Conservation (phyloP, 1,140 invertebrate species). For the Ceratina japonica region DNA sequence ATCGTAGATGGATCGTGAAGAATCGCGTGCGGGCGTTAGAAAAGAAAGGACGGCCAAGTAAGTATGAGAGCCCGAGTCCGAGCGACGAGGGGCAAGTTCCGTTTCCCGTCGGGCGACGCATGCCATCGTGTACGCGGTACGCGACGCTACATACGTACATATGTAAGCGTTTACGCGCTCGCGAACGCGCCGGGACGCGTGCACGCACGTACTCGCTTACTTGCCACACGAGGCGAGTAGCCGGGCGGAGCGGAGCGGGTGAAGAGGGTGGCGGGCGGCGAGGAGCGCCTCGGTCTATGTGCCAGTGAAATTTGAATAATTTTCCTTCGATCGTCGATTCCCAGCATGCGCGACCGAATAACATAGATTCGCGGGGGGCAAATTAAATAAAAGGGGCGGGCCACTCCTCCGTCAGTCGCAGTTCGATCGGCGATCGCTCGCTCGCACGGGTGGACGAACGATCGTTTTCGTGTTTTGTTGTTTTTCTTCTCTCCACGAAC, state of each 20-base stretch:
- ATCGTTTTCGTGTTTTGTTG: constrained; percentile 30
- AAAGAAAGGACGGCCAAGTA: constrained; percentile 77
- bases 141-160: constrained; percentile 43
- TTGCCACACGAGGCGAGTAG: neutral
- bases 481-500: too few species aligned
- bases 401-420: constrained; percentile 79
- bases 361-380: constrained; percentile 77
- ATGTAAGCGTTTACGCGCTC: neutral
- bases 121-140: constrained; percentile 61
- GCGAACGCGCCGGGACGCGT: constrained; percentile 10
- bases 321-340: constrained; percentile 77
- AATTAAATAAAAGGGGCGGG: constrained; percentile 80
- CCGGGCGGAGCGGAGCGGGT: neutral
- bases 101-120: constrained; percentile 58
- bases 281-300: constrained; percentile 56
- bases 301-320: constrained; percentile 79
- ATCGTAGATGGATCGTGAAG: constrained; percentile 29
- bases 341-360: constrained; percentile 79
- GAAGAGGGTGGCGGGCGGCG: neutral
- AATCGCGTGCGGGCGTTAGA: constrained; percentile 71
- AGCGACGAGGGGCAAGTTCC: constrained; percentile 54
- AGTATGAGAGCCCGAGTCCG: constrained; percentile 74
- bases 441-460: constrained; percentile 58
- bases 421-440: constrained; percentile 78
- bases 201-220: constrained; percentile 23